Evolutionary conservation across 2,888 invertebrate genomes (phyloP).

Genomic region (Chelonus formosanus): DNA sequence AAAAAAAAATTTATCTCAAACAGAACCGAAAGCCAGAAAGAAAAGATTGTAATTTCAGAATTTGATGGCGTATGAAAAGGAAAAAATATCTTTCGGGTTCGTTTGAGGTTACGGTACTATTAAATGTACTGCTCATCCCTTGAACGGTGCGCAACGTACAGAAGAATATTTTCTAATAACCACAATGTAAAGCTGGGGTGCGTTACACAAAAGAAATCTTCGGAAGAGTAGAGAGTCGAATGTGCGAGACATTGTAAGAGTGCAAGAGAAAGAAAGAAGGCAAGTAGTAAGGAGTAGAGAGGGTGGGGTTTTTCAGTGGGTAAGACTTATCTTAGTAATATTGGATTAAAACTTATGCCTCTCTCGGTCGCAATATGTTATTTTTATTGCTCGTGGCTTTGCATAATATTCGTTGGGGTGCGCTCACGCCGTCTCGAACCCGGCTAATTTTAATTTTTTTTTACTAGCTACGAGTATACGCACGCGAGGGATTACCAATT

Average conservation of each 20-base stretch:
- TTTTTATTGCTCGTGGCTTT: constrained; percentile 66
- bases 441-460: constrained; percentile 65
- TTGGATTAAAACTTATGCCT: constrained; percentile 66
- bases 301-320: constrained; percentile 38
- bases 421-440: constrained; percentile 34
- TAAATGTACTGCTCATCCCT: constrained; percentile 37
- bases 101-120: constrained; percentile 36
- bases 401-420: constrained; percentile 60
- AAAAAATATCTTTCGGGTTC: constrained; percentile 28
- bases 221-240: constrained; percentile 28
- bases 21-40: not conserved
- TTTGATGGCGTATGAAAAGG: constrained; percentile 2
- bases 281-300: constrained; percentile 28
- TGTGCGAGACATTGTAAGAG: constrained; percentile 30
- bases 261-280: constrained; percentile 31
- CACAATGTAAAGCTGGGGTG: constrained; percentile 63
- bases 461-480: constrained; percentile 43
- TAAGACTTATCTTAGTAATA: constrained; percentile 64
- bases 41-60: constrained; percentile 7
- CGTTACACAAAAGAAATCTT: constrained; percentile 64
- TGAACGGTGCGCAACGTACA: constrained; percentile 37
- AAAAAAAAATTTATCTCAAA: not conserved
- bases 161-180: constrained; percentile 64
- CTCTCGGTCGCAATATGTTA: constrained; percentile 64
- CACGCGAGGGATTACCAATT: constrained; percentile 43